Percentiles rank a stretch among this genome's conserved stretches.
These are phyloP conservation scores for Phaetusa simplex DNA, from an alignment of 2,113 vertebrate genomes.

Conservation along the genomic window DNA sequence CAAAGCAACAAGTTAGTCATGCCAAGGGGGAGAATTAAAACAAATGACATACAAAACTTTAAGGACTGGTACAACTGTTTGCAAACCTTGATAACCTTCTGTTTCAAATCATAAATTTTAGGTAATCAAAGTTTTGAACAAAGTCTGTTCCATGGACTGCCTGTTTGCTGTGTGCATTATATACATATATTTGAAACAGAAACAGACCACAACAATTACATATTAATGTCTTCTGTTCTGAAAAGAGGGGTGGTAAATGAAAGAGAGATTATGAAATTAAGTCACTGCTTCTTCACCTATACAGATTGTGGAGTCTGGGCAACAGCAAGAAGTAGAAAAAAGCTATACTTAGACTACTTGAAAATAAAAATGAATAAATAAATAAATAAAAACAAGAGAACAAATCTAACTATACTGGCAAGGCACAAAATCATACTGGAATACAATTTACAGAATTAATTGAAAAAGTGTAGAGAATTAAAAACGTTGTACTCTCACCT, in stretches of 20 bases:
- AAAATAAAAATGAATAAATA: background rate
- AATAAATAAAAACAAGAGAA: background rate
- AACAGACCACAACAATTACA: background rate
- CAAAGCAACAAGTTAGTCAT: background rate
- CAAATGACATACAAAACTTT: background rate
- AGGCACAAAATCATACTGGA: background rate
- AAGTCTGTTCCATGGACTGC: background rate
- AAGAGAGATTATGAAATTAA: background rate
- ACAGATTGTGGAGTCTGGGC: background rate
- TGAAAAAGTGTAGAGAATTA: background rate
- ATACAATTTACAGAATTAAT: background rate
- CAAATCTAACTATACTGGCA: background rate
- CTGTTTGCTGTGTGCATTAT: background rate
- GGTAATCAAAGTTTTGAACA: background rate
- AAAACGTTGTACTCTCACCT: slow-evolving; percentile 43
- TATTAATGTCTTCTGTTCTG: background rate
- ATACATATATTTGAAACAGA: background rate
- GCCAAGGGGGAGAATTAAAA: background rate
- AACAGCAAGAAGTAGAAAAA: background rate
- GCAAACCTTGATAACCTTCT: background rate
- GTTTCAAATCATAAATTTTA: background rate
- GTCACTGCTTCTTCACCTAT: background rate
- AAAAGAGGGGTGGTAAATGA: background rate
- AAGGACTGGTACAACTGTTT: background rate
- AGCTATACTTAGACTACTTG: background rate